These are phyloP conservation scores for Neodontobutis hainanensis DNA, from an alignment of 2,113 vertebrate genomes.

Conservation along the genomic window DNA sequence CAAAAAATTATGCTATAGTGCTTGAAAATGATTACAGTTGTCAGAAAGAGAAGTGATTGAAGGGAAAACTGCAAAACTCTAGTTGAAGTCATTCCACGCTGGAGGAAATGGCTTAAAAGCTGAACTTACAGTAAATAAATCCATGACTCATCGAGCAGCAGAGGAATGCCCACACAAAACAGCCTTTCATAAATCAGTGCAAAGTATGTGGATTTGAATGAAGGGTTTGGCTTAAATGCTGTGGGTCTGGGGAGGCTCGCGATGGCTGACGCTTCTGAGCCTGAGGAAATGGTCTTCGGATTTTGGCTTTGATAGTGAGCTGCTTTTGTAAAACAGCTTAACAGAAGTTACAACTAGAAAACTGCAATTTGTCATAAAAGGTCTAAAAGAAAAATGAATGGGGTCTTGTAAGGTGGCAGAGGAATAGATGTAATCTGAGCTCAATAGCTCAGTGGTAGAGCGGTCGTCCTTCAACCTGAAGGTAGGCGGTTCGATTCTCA, in stretches of 20 bases:
- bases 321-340: too few species aligned
- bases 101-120: conserved; percentile 4
- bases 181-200: conserved; percentile 11
- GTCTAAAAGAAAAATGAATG: too few species aligned
- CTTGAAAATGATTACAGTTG: neutral
- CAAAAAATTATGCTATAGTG: neutral
- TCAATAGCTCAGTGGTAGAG: too few species aligned
- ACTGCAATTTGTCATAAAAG: too few species aligned
- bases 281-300: too few species aligned
- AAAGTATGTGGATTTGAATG: neutral
- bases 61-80: neutral
- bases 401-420: too few species aligned
- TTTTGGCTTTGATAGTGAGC: too few species aligned
- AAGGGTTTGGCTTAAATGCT: conserved; percentile 36
- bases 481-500: too few species aligned
- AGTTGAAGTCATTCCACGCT: conserved; percentile 3
- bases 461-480: too few species aligned
- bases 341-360: too few species aligned
- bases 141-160: conserved; percentile 20
- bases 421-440: too few species aligned
- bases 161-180: conserved; percentile 22
- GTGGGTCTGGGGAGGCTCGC: conserved; percentile 8
- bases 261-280: neutral
- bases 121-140: conserved; percentile 20
- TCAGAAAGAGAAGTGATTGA: neutral